A percentile compares a stretch with the other conserved stretches of the same genome.
These are phyloP conservation scores for Poecile montanus DNA, from an alignment of 2,797 vertebrate genomes.

Conservation along the genomic window DNA sequence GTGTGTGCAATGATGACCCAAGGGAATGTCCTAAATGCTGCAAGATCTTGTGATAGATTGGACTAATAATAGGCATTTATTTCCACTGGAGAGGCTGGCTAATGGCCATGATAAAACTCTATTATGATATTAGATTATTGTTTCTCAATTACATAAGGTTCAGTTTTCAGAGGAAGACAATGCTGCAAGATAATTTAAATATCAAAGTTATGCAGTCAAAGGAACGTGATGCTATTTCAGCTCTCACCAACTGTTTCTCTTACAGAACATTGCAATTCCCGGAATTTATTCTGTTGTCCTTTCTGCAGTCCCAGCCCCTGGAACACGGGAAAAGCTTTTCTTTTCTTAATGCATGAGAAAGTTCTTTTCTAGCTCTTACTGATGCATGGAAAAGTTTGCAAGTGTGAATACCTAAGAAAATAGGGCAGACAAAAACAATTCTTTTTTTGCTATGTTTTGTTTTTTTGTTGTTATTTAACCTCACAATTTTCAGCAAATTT, in stretches of 20 bases:
- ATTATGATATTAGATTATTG: slow-evolving; percentile 10
- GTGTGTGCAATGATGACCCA: not conserved
- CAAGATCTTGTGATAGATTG: slow-evolving; percentile 17
- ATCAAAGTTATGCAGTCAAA: slow-evolving; percentile 13
- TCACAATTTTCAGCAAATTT: not conserved
- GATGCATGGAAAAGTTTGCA: not conserved
- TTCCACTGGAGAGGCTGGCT: not conserved
- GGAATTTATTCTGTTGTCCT: slow-evolving; percentile 8
- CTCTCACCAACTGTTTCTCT: not conserved
- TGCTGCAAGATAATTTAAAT: slow-evolving; percentile 6
- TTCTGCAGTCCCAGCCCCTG: not conserved
- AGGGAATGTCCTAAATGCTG: not conserved
- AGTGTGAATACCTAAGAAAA: not conserved
- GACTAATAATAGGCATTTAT: slow-evolving; percentile 18
- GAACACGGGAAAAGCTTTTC: not conserved
- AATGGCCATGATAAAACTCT: not conserved
- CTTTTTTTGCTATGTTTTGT: not conserved
- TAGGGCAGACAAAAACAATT: not conserved
- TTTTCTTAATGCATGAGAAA: not conserved
- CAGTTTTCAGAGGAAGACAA: not conserved
- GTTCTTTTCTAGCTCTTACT: not conserved
- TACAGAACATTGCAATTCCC: not conserved
- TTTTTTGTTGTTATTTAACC: not conserved
- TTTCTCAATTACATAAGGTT: slow-evolving; percentile 30
- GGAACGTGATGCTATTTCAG: not conserved